Evolutionary conservation across 2,888 invertebrate genomes (phyloP), one percentile per base, ranked within the genome.

Genomic region (Acronicta leporina): DNA sequence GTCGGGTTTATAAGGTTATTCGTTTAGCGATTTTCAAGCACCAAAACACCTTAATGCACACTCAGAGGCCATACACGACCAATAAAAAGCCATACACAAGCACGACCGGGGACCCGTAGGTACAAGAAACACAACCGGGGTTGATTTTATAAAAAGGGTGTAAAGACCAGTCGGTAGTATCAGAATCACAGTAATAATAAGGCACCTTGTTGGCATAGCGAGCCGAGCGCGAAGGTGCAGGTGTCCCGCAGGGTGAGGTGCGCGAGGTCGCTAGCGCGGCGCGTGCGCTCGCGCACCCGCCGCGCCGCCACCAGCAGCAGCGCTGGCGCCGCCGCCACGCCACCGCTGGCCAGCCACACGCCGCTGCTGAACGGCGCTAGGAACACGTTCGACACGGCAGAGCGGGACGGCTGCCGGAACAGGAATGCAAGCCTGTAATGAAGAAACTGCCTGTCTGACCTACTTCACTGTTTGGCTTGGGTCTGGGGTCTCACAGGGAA

Each of bases 141-240:
- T 5, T 45, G 8, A n/a, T 25, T n/a, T 45, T 14, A n/a, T 27
- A 11, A 20, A 1, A 16, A 38, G 35, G 2, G 5, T 20, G 20
- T 20, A 20, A 20, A 20, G 20, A 20, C 20, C 20, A 20, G 20
- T 20, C 20, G 4, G 20, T n/a, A n/a, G n/a, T n/a, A 35, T 1
- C 13, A 13, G 35, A 13, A 35, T 35, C 35, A 38, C 6, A 13
- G 6, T 13, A 7, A 38, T n/a, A 0, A n/a, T 1, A 0, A n/a
- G n/a, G 9, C 33, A 93, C 96, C 96, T 90, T 96, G 96, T 79
- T 96, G 96, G 58, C 96, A 96, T 67, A 95, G 87, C 6, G 95
- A 93, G 4, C 95, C 96, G 58, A 95, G 85, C 0, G 95, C 92
- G 55, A 96, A 95, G 0, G 95, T 93, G 35, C 95, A 73, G 14